Evolutionary conservation across 2,888 invertebrate species (phyloP).

Genomic region (Eledona agricola): DNA sequence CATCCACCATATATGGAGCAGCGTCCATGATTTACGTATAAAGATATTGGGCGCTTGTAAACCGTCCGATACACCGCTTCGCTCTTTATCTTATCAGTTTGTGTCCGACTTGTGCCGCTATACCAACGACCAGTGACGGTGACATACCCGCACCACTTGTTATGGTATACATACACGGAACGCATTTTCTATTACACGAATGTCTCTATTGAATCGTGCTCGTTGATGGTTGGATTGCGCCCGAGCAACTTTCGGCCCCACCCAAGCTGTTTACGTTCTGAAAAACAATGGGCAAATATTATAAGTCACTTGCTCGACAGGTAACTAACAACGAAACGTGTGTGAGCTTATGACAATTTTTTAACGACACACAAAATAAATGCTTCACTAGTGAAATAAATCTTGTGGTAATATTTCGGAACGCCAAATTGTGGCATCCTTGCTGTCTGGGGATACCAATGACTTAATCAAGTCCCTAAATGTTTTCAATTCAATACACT

Average conservation of each 20-base stretch:
- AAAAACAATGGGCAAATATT: no score
- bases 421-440: no score
- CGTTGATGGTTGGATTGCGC: conserved; percentile 14
- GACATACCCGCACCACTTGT: conserved; percentile 51
- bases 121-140: conserved; percentile 44
- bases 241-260: conserved; percentile 10
- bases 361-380: no score
- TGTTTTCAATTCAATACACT: no score
- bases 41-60: conserved; percentile 61
- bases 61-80: conserved; percentile 57
- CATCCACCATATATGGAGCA: conserved; percentile 57
- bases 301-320: no score
- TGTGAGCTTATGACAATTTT: no score
- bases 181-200: conserved; percentile 40
- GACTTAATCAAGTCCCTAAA: no score
- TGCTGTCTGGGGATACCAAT: no score
- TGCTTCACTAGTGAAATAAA: no score
- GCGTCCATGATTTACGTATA: conserved; percentile 58
- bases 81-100: conserved; percentile 59
- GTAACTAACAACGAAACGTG: no score
- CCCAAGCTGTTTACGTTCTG: no score
- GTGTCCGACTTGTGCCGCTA: conserved; percentile 47
- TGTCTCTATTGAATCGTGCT: conserved; percentile 40
- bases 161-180: conserved; percentile 47
- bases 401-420: no score